Base-by-base conservation (phyloP, 1,140 invertebrate species). In the Drosophila hydei region DNA sequence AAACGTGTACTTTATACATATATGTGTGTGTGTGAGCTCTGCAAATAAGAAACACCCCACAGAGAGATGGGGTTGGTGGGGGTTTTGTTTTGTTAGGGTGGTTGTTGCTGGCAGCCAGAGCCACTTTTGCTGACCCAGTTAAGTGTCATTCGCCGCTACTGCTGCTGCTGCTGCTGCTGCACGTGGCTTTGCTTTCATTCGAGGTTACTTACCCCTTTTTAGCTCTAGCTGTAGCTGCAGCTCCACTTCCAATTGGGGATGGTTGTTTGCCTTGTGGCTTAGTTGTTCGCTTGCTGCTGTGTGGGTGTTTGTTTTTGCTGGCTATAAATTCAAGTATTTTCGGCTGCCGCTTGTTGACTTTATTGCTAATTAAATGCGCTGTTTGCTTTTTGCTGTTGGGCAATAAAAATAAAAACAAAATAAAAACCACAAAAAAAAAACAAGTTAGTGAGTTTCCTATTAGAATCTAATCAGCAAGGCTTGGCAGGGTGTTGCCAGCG, bases 111-210 rank as follows among this genome's bases (percentile, higher is more conserved):
- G 9, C 9, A 11, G 38, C 7, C 38, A 14, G 38, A 16, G 38
- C 5, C 75, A 88, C 83, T 87, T 88, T 88, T 88, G 83, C 83
- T 88, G 83, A 88, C 83, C 83, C 79, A 88, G 72, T 89, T 88
- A 83, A 83, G 56, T 79, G 83, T 88, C 83, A 75, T 88, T 88
- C 78, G 72, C 84, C 60, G 48, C 48, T 48, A 40, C 54, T 56
- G 48, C 43, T 14, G 43, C 47, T 14, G 33, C 27, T 42, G 36
- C 19, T 27, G n/a, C 43, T 69, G 81, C 40, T 1, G 18, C 43
- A 45, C 43, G 43, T 45, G 43, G 43, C 81, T 87, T 81, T 87
- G 83, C 83, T 88, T 88, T 88, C 83, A 78, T 83, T 88, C 83
- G 83, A 88, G 83, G 83, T 88, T 88, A 83, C 75, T 83, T 88